A percentile compares a stretch with the other conserved stretches of the same genome.
Conservation (phyloP, 2,888 invertebrate genomes). For the Eupithecia subfuscata region DNA sequence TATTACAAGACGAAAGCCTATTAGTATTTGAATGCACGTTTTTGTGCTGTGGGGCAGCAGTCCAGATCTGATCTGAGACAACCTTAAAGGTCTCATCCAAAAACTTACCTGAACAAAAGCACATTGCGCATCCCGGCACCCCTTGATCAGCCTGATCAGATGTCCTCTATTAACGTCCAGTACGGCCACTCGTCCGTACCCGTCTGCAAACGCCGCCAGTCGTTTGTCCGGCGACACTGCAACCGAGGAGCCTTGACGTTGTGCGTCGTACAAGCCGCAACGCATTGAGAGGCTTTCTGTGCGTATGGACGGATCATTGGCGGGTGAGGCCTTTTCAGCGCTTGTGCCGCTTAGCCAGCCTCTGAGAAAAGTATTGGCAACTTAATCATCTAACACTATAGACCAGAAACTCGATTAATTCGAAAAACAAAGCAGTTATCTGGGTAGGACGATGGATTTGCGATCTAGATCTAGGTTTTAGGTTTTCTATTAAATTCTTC, state of each 20-base stretch:
- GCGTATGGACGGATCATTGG: constrained; percentile 82
- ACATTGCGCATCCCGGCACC: constrained; percentile 97
- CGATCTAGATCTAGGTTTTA: no score
- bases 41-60: no score
- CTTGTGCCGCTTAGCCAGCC: constrained; percentile 74
- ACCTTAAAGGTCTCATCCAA: background rate
- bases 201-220: constrained; percentile 92
- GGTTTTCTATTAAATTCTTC: no score
- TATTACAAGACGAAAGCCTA: no score
- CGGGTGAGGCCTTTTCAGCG: constrained; percentile 58
- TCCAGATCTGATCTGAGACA: no score
- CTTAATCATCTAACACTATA: background rate
- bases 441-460: no score
- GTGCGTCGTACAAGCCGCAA: constrained; percentile 91
- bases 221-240: constrained; percentile 91
- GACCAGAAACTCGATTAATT: no score
- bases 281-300: constrained; percentile 90
- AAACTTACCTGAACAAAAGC: constrained; percentile 92
- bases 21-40: no score
- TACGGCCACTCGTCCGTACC: constrained; percentile 93
- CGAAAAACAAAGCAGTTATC: no score
- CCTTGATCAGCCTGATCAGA: constrained; percentile 95
- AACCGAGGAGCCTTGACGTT: constrained; percentile 88
- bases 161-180: constrained; percentile 92
- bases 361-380: constrained; percentile 55